Conservation (phyloP, 2,113 vertebrate genomes). For the Sitta europaea region DNA sequence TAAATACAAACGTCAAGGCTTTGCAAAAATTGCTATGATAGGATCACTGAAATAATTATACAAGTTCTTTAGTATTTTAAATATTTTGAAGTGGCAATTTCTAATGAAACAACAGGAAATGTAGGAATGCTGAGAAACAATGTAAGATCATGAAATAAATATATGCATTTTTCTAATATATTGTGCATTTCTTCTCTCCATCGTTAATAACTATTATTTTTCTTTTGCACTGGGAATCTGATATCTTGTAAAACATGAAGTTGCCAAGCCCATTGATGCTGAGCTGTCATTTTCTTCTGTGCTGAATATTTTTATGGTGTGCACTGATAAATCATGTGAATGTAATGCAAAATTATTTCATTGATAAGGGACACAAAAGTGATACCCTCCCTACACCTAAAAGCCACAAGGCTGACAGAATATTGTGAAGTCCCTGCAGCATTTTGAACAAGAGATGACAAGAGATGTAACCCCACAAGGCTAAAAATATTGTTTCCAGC, state of each 20-base stretch:
- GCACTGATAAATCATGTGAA: background rate
- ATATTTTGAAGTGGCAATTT: background rate
- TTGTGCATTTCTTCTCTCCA: background rate
- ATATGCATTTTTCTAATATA: background rate
- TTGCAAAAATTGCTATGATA: background rate
- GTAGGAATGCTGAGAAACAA: background rate
- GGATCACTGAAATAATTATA: background rate
- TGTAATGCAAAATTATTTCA: background rate
- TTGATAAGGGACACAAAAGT: background rate
- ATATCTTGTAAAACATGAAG: background rate
- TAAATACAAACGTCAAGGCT: background rate
- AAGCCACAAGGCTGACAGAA: background rate
- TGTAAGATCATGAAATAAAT: background rate
- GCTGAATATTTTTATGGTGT: background rate
- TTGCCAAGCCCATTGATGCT: background rate
- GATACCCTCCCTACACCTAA: background rate
- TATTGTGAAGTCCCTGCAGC: background rate
- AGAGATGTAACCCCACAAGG: background rate
- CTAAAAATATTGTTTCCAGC: background rate
- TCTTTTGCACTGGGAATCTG: background rate
- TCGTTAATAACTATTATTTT: background rate
- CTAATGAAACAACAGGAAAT: background rate
- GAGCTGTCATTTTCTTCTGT: background rate
- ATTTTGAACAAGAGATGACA: background rate
- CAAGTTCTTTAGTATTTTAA: background rate